Evolutionary conservation across 37 sponge, comb jelly and placozoan species (phyloP), one percentile per base, ranked within the genome.

Genomic region (Halisarca cf. caerulea): DNA sequence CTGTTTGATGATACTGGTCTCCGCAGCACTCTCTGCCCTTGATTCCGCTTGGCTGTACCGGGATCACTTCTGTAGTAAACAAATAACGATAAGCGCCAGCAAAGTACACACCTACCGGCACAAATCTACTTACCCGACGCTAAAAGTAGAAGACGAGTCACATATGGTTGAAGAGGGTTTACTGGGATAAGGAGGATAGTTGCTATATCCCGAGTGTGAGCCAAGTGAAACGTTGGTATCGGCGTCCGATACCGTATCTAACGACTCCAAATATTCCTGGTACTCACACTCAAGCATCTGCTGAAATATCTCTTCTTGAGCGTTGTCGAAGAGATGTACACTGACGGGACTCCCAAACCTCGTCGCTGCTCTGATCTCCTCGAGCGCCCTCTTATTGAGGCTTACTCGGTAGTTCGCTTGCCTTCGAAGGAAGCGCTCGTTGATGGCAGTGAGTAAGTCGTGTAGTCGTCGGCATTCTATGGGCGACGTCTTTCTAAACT

Each of bases 271-370:
- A 47, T 47, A 91, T 82, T 85, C 82, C n/a, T 78, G 62, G 59
- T 87, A 39, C 58, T 91, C 92, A 36, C 87, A 87, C 66, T 55
- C 64, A 23, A 59, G 66, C 92, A 91, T 87, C 21, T 70, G 20
- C 33, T 61, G 39, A 55, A 78, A 77, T 1, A 91, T 80, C 54
- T 91, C 92, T 28, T 74, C 27, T 45, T 91, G 92, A 2, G 92
- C 92, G 21, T 25, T 25, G 33, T 75, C 55, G 45, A 88, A 91
- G 37, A 91, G 83, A 9, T 68, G 20, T 21, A 41, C 18, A 11
- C 73, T 71, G 0, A 71, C 47, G 18, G 79, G 59, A 8, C 33
- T 35, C 0, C 47, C 28, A 40, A 35, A 51, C 9, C 58, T 38
- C 11, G 87, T 59, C 20, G 21, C 20, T 0, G 68, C 60, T 70